These are phyloP conservation scores for Pandion haliaetus DNA, from an alignment of 2,113 vertebrate species.

Conservation along the genomic window DNA sequence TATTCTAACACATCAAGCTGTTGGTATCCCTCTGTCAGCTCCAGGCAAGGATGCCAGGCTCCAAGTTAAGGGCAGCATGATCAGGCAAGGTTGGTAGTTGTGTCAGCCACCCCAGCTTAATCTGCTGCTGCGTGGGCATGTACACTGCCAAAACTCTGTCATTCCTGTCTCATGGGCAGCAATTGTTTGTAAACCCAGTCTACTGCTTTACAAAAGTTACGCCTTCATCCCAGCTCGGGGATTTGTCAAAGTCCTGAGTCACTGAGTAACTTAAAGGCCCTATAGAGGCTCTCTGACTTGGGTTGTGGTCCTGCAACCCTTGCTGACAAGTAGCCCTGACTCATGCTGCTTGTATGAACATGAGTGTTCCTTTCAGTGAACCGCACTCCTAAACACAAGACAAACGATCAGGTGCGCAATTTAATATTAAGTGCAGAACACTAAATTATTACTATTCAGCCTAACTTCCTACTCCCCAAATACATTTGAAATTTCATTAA, in stretches of 20 bases:
- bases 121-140: background rate
- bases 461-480: background rate
- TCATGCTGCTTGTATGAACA: accelerated
- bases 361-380: background rate
- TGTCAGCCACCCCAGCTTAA: background rate
- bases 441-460: background rate
- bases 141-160: background rate
- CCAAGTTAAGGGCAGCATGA: background rate
- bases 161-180: background rate
- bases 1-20: background rate
- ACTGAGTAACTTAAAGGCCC: background rate
- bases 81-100: background rate
- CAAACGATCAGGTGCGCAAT: background rate
- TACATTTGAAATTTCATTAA: background rate
- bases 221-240: background rate
- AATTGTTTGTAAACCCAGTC: background rate
- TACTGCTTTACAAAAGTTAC: background rate
- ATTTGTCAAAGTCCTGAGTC: background rate
- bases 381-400: background rate
- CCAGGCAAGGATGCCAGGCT: background rate
- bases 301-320: background rate
- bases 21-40: background rate
- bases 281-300: background rate
- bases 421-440: background rate
- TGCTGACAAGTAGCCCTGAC: background rate